These are phyloP conservation scores for Dendrocincla tyrannina DNA, from an alignment of 2,797 vertebrate genomes.

Conservation along the genomic window DNA sequence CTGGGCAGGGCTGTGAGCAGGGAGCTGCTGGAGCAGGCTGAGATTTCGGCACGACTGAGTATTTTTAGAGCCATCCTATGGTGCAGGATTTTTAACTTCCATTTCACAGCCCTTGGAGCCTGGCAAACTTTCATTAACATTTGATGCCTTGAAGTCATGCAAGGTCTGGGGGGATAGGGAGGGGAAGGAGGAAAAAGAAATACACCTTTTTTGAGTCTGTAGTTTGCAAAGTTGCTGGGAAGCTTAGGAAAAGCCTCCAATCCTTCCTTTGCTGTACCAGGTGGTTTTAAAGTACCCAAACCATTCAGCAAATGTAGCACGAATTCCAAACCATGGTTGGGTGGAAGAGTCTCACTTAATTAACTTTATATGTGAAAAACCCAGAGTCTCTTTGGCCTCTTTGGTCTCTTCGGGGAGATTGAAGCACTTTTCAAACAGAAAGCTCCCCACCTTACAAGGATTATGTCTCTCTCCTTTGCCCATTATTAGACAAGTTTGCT, in stretches of 20 bases:
- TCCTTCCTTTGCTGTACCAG: not conserved
- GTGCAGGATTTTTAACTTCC: conserved; percentile 56
- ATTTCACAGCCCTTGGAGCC: conserved; percentile 56
- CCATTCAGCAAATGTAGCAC: not conserved
- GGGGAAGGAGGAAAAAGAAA: not conserved
- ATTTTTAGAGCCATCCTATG: conserved; percentile 64
- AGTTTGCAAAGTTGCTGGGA: not conserved
- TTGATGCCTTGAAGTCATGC: conserved; percentile 59
- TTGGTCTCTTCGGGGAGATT: too few species aligned
- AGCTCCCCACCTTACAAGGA: not conserved
- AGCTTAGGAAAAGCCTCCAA: not conserved
- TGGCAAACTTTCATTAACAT: conserved; percentile 63
- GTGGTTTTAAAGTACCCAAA: not conserved
- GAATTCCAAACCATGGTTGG: not conserved
- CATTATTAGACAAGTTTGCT: not conserved
- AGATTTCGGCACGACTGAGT: not conserved
- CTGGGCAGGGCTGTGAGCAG: not conserved
- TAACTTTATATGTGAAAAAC: not conserved
- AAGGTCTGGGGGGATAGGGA: not conserved
- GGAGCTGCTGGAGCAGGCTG: conserved; percentile 2
- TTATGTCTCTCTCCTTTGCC: not conserved
- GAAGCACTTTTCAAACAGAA: not conserved
- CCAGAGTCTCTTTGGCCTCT: not conserved
- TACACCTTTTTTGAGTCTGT: not conserved
- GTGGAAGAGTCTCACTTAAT: not conserved